Conservation (phyloP, 2,888 invertebrate species). For the Lepas anatifera region DNA sequence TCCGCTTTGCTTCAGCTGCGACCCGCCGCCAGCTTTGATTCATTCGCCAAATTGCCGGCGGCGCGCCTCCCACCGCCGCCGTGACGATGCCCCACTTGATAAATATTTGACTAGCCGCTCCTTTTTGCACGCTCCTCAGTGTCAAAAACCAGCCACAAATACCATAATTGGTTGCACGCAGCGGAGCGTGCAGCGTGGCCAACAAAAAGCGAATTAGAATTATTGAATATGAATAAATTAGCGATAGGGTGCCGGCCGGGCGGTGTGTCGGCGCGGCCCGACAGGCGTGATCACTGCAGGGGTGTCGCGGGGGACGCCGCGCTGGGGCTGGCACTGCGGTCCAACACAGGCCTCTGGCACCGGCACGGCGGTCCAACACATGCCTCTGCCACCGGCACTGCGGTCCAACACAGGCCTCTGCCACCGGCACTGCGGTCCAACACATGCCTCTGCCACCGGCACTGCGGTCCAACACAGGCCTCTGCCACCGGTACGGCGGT, state of each 20-base stretch:
- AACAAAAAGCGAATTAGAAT: slow-evolving; percentile 5
- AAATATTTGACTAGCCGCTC: slow-evolving; percentile 3
- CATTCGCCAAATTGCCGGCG: neutral
- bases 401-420: too few relatives aligned
- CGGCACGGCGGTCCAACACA: neutral
- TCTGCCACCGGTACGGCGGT: too few relatives aligned
- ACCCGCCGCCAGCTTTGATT: too few relatives aligned
- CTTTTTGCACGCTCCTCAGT: slow-evolving; percentile 8
- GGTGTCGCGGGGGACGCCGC: neutral
- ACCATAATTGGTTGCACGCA: slow-evolving; percentile 11
- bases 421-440: too few relatives aligned
- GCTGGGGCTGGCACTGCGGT: neutral
- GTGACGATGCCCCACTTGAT: neutral
- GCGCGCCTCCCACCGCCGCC: neutral
- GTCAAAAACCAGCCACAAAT: slow-evolving; percentile 6
- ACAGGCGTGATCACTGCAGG: neutral
- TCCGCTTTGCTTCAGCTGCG: too few relatives aligned
- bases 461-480: too few relatives aligned
- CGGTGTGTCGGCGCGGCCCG: neutral
- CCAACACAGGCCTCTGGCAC: too few relatives aligned
- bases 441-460: too few relatives aligned
- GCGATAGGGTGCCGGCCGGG: neutral
- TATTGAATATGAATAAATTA: slow-evolving; percentile 11
- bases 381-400: neutral
- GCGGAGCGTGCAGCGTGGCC: neutral